Evolutionary conservation across 2,888 invertebrate genomes (phyloP), one percentile per base, ranked within the genome.

Genomic region (Dryadula phaetusa): DNA sequence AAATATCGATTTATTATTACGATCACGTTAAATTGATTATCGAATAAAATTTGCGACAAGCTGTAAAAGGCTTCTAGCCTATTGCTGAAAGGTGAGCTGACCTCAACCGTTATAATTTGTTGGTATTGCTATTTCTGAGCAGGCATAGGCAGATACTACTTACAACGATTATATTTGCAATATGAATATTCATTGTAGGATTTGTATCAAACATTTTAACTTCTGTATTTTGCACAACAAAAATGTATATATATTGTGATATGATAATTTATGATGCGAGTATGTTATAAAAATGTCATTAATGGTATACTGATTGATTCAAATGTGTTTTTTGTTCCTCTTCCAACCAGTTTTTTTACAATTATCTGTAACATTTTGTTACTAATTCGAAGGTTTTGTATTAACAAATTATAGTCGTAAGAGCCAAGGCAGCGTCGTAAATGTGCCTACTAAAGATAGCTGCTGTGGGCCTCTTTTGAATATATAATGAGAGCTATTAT

Each of bases 61-160:
- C 86, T 84, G 80, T 83, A 85, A 87, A 87, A 90, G 90, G 92
- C 88, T 52, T 87, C 90, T 88, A 87, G 87, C 83, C 85, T 84
- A 90, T 91, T 90, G 89, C 83, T 83, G 84, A 81, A 85, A 86
- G 92, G 92, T 92, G 83, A 86, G 76, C 82, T n/a, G 90, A 91
- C 91, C 92, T 73, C 85, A 66, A 88, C 90, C 92, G 92, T 92
- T 91, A 92, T 79, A 58, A 66, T 60, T 66, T 44, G 52, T 79
- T 62, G 37, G 63, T 68, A 62, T 54, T 69, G 62, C 64, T 62
- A 54, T 65, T 69, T 53, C 62, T 62, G 66, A 62, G 22, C 56
- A 40, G 32, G 53, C 28, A 63, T 63, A 42, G 44, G 54, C 61
- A 70, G 49, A 52, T 42, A 65, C 42, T 10, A 60, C 37, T 42